Evolutionary conservation across 1,140 invertebrate genomes (phyloP), one percentile per base, ranked within the genome.

Genomic region (Drosophila dunni): DNA sequence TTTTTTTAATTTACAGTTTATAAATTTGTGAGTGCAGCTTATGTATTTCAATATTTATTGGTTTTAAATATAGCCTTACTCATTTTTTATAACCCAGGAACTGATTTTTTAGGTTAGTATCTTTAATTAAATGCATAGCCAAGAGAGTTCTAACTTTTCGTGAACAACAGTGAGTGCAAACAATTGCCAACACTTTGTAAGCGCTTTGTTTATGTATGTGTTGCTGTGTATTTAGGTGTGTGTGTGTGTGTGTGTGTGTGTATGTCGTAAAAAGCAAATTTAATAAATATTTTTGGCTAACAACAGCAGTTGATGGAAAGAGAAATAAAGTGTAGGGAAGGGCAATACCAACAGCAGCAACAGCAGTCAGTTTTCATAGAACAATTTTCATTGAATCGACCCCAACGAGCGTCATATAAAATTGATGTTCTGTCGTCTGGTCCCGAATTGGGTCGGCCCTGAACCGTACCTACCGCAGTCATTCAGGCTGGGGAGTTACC

Each of bases 381-480:
- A 36, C 29, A 36, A 15, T 20, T 29, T 45, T 38, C 48, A 36
- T 66, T 64, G 46, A 60, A 61, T 68, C 51, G 51, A 40, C 56
- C 56, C 58, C 40, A 53, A 60, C 46, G 63, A 66, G 79, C 65
- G 63, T 88, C 79, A 86, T 86, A 82, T 77, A 86, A 86, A 86
- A 86, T 86, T 79, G 83, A 86, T 86, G 76, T 62, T 51, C 73
- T 88, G 68, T 79, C 79, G 83, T 88, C 75, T 88, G 71, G 67
- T 65, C 53, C 24, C 29, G 40, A n/a, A n/a, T n/a, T 1, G 53
- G 42, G 44, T 4, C 17, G 15, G 33, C 53, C 33, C 33, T 36
- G 33, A 7, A 13, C 33, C 24, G 3, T 29, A 29, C 24, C 24
- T n/a, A 10, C 17, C 45, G 13, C 40, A 45, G 40, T 17, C 54